Percentiles rank a stretch among this genome's conserved stretches.
Evolutionary conservation across 2,888 invertebrate genomes (phyloP).

Genomic region (Eumerus sabulonum): DNA sequence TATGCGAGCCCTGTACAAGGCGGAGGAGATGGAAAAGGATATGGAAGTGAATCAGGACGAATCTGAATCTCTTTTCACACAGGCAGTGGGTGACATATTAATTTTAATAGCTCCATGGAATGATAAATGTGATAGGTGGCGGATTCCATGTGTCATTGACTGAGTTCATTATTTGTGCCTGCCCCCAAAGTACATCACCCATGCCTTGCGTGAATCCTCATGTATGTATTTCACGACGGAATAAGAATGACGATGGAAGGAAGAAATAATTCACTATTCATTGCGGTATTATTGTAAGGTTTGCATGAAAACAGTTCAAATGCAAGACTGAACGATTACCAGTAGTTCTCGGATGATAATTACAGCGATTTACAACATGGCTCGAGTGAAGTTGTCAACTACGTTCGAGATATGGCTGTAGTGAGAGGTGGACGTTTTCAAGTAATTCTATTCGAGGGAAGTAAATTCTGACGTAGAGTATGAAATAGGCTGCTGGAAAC

Average conservation of each 20-base stretch:
- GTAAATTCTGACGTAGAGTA: too few species aligned
- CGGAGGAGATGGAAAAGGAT: not conserved
- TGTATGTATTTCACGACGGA: conserved; percentile 42
- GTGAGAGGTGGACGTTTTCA: too few species aligned
- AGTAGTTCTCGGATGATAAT: conserved; percentile 36
- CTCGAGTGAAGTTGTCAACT: too few species aligned
- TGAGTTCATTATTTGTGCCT: conserved; percentile 55
- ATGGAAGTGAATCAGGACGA: conserved; percentile 36
- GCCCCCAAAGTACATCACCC: too few species aligned
- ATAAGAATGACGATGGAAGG: conserved; percentile 22
- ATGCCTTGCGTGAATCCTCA: conserved; percentile 18
- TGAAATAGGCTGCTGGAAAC: too few species aligned
- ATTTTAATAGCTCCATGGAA: conserved; percentile 58
- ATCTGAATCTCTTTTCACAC: conserved; percentile 41
- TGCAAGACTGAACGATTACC: not conserved
- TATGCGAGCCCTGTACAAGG: conserved; percentile 10
- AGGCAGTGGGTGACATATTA: conserved; percentile 63
- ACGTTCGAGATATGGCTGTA: too few species aligned
- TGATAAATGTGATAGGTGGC: conserved; percentile 56
- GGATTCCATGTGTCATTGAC: conserved; percentile 59
- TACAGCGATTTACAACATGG: not conserved
- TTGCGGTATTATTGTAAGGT: conserved; percentile 24
- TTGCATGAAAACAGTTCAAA: not conserved
- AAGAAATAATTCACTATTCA: conserved; percentile 39
- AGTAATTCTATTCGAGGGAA: too few species aligned